These are phyloP conservation scores for Hestina assimilis DNA, from an alignment of 1,140 invertebrate species.

Conservation along the genomic window DNA sequence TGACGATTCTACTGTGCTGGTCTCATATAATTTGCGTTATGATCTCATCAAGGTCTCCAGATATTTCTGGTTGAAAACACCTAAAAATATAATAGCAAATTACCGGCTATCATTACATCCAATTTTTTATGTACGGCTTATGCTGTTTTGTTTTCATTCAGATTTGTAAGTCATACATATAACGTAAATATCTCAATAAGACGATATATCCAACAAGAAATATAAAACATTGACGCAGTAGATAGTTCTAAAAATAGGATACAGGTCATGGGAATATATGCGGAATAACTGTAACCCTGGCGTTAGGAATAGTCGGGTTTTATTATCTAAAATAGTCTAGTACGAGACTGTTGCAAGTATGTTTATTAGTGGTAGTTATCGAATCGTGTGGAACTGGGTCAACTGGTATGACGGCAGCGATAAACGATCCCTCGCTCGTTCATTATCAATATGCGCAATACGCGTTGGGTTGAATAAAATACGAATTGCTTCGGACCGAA, in stretches of 20 bases:
- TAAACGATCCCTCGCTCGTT: slow-evolving; percentile 64
- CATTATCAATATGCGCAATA: slow-evolving; percentile 69
- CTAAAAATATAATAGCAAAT: too few species aligned
- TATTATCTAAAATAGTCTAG: slow-evolving; percentile 15
- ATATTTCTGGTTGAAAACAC: too few species aligned
- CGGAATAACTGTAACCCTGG: slow-evolving; percentile 22
- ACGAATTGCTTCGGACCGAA: slow-evolving; percentile 5
- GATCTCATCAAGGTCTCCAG: too few species aligned
- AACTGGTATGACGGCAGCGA: slow-evolving; percentile 70
- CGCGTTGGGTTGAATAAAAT: slow-evolving; percentile 16
- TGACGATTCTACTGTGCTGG: too few species aligned
- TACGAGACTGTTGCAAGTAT: slow-evolving; percentile 32
- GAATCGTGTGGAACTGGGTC: slow-evolving; percentile 69
- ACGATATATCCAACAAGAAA: too few species aligned
- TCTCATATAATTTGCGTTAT: too few species aligned
- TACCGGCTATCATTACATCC: too few species aligned
- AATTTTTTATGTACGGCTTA: too few species aligned
- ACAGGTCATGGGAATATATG: slow-evolving; percentile 34
- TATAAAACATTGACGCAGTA: too few species aligned
- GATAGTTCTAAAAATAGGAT: slow-evolving; percentile 28
- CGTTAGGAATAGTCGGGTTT: slow-evolving; percentile 28
- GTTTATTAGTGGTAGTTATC: slow-evolving; percentile 64
- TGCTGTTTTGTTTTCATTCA: too few species aligned
- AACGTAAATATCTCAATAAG: too few species aligned
- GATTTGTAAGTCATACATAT: too few species aligned